Evolutionary conservation across 1,140 invertebrate species (phyloP).

Genomic region (Lucilia sericata): DNA sequence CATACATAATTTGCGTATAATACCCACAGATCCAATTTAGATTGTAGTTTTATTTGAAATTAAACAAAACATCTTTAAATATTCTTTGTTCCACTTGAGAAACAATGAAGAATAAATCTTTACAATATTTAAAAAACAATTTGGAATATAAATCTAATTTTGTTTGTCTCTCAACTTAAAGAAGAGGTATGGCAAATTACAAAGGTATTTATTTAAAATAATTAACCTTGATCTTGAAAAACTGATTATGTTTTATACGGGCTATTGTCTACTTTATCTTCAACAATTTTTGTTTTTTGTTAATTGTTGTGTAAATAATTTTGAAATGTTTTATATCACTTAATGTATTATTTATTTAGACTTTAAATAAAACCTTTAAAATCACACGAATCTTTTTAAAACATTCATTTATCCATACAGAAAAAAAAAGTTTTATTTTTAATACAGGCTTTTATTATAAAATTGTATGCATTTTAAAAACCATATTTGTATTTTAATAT

Average conservation of each 20-base stretch:
- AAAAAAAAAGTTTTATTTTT: neutral
- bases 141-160: neutral
- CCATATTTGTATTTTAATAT: neutral
- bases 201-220: neutral
- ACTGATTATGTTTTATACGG: neutral
- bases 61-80: neutral
- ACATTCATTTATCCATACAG: too few relatives aligned
- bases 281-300: neutral
- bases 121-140: too few relatives aligned
- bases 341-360: neutral
- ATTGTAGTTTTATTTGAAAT: neutral
- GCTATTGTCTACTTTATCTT: neutral
- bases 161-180: neutral
- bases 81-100: neutral
- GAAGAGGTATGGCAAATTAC: neutral
- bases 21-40: neutral
- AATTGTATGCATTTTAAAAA: too few relatives aligned
- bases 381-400: too few relatives aligned
- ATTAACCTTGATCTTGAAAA: slow-evolving; percentile 23
- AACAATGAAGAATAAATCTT: too few relatives aligned
- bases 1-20: neutral
- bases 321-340: neutral
- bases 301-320: slow-evolving; percentile 18
- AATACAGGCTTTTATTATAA: neutral
- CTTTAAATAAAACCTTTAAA: neutral